Evolutionary conservation across 2,113 vertebrate species (phyloP).

Genomic region (Chauna torquata): DNA sequence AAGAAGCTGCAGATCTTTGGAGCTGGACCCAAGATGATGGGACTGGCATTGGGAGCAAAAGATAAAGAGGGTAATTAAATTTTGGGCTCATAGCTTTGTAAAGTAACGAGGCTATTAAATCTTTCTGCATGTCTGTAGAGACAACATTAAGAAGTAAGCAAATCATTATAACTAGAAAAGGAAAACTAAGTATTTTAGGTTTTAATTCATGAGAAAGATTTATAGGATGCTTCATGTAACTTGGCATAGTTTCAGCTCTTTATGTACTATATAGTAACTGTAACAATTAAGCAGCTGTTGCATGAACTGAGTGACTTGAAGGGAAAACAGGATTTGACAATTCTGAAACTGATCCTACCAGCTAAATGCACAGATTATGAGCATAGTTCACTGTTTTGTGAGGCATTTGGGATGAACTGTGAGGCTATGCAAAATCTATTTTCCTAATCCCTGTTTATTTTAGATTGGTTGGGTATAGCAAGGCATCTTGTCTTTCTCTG

Average conservation of each 20-base stretch:
- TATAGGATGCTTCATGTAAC: not conserved
- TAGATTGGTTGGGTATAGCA: not conserved
- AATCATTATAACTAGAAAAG: not conserved
- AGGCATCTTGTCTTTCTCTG: not conserved
- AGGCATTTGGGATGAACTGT: not conserved
- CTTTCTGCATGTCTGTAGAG: not conserved
- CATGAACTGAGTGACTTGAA: not conserved
- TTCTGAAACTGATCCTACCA: not conserved
- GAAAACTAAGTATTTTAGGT: not conserved
- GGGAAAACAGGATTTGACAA: not conserved
- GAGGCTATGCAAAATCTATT: not conserved
- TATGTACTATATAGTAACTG: not conserved
- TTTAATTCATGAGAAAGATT: not conserved
- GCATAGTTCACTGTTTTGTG: not conserved
- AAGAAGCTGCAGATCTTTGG: conserved; percentile 92
- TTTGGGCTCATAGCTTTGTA: not conserved
- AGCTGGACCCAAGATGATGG: conserved; percentile 90
- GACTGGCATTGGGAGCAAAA: conserved; percentile 84
- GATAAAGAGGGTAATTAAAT: conserved; percentile 81
- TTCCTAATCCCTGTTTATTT: not conserved
- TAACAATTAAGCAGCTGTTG: conserved; percentile 24
- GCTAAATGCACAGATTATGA: not conserved
- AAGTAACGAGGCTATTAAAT: not conserved
- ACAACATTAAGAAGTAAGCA: not conserved
- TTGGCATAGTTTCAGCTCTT: conserved; percentile 21